Conservation (phyloP, 2,113 vertebrate genomes). For the Nothoprocta pentlandii region DNA sequence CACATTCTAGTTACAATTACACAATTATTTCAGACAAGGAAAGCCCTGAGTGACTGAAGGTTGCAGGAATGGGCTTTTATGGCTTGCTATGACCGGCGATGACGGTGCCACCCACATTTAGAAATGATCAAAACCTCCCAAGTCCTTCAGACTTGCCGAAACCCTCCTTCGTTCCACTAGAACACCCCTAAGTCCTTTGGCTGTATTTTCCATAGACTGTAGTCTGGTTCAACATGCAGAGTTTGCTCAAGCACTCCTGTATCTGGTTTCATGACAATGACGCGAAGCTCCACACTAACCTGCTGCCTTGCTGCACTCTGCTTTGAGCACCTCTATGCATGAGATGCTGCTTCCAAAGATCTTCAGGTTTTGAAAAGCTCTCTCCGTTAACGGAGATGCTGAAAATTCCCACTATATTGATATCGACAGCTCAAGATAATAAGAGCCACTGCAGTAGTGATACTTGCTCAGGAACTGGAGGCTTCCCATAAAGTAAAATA, state of each 20-base stretch:
- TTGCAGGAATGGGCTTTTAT: slow-evolving; percentile 19
- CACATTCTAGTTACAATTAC: background rate
- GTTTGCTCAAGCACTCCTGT: background rate
- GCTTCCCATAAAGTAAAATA: background rate
- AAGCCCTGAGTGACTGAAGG: background rate
- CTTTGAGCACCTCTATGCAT: background rate
- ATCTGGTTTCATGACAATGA: background rate
- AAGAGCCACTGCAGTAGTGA: background rate
- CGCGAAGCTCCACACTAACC: background rate
- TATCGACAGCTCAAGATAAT: background rate
- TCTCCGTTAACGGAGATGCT: background rate
- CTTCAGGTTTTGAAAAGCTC: background rate
- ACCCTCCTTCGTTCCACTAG: background rate
- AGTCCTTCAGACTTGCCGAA: background rate
- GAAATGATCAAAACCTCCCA: slow-evolving; percentile 4
- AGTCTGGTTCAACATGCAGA: background rate
- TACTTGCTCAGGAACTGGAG: background rate
- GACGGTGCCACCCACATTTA: slow-evolving; percentile 42
- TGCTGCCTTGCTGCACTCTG: background rate
- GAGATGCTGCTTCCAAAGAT: background rate
- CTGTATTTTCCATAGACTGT: background rate
- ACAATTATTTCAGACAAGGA: background rate
- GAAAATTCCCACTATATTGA: background rate
- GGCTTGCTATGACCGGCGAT: background rate
- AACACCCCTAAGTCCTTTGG: slow-evolving; percentile 16